phyloP scores from a whole-genome alignment of 92 coral and sea anemone species.

The Palythoa heliodiscus region DNA sequence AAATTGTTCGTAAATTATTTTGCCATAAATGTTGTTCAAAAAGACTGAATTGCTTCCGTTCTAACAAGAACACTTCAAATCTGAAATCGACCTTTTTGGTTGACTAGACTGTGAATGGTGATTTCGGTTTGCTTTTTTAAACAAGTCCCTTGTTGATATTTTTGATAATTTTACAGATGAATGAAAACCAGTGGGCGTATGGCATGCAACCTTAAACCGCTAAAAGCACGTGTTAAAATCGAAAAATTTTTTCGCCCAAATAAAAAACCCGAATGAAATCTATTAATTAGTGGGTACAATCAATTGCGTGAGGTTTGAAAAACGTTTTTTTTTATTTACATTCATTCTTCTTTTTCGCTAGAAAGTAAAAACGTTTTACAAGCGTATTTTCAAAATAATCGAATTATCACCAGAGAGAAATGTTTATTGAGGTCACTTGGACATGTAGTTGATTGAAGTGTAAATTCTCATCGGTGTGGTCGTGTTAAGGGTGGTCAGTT shows the following conservation, averaged over 20 bases:
- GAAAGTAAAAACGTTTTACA: neutral
- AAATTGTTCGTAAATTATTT: neutral
- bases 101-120: conserved; percentile 51
- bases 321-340: neutral
- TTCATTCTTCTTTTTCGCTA: neutral
- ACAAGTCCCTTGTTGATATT: conserved; percentile 72
- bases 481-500: conserved; percentile 67
- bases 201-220: conserved; percentile 58
- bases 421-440: conserved; percentile 21
- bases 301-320: neutral
- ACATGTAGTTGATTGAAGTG: conserved; percentile 36
- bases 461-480: conserved; percentile 65
- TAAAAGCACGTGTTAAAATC: conserved; percentile 56
- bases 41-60: neutral
- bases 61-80: neutral
- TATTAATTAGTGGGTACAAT: conserved; percentile 39
- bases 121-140: conserved; percentile 57
- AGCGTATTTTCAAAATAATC: conserved; percentile 50
- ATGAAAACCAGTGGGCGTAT: conserved; percentile 62
- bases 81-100: neutral
- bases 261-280: conserved; percentile 46
- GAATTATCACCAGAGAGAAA: conserved; percentile 31
- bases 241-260: conserved; percentile 38
- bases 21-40: neutral
- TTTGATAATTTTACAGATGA: conserved; percentile 66